These are phyloP conservation scores for Orchestes rusci DNA, from an alignment of 2,888 invertebrate species.

Conservation along the genomic window DNA sequence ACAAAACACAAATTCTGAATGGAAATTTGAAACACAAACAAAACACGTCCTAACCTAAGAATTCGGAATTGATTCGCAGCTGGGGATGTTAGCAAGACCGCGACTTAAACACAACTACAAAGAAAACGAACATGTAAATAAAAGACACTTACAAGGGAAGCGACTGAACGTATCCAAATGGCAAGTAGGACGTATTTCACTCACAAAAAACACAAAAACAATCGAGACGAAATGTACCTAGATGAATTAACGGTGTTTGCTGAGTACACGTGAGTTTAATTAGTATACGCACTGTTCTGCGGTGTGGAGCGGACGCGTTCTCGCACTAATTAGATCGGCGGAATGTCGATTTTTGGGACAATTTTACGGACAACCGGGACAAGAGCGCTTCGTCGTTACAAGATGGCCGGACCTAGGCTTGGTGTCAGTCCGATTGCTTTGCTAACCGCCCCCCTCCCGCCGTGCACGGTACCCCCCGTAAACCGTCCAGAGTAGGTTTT, in stretches of 20 bases:
- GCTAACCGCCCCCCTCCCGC: conserved; percentile 43
- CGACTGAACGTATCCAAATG: conserved; percentile 14
- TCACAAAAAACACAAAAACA: conserved; percentile 40
- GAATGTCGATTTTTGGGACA: conserved; percentile 27
- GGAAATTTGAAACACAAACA: no score
- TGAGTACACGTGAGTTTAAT: conserved; percentile 38
- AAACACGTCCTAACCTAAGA: neutral
- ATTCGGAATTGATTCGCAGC: neutral
- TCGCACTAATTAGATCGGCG: conserved; percentile 30
- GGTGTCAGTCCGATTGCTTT: conserved; percentile 38
- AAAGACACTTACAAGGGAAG: conserved; percentile 14
- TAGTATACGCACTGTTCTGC: conserved; percentile 33
- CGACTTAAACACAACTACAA: no score
- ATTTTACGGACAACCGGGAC: conserved; percentile 41
- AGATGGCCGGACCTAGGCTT: conserved; percentile 47
- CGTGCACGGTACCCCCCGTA: conserved; percentile 44
- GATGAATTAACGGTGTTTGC: conserved; percentile 28
- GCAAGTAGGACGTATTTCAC: conserved; percentile 25
- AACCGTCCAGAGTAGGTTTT: conserved; percentile 43
- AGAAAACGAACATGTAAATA: no score
- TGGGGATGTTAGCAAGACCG: no score
- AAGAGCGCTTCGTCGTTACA: conserved; percentile 44
- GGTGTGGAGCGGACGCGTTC: conserved; percentile 31
- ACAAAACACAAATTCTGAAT: no score
- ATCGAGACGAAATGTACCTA: conserved; percentile 9